Evolutionary conservation across 2,113 vertebrate species (phyloP).

Genomic region (Anthoscopus minutus): DNA sequence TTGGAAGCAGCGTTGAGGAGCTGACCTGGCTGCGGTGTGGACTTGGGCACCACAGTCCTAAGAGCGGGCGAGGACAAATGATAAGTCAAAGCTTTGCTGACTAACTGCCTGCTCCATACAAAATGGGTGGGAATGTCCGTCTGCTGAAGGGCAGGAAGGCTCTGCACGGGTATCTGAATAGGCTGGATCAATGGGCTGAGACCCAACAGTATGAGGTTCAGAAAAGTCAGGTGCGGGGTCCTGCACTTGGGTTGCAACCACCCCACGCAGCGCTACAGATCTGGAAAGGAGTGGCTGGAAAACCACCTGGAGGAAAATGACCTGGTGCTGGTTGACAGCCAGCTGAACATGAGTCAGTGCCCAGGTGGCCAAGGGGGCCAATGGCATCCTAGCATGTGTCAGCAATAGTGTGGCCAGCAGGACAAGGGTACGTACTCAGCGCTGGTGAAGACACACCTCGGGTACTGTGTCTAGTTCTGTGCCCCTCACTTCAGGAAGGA

Average conservation of each 20-base stretch:
- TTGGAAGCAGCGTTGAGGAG: background rate
- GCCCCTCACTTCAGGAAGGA: background rate
- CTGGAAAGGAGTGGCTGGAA: background rate
- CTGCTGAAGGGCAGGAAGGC: background rate
- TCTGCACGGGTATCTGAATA: background rate
- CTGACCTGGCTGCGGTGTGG: background rate
- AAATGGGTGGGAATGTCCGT: background rate
- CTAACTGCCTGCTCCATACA: background rate
- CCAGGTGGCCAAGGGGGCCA: background rate
- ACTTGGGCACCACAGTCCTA: background rate
- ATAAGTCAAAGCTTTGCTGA: background rate
- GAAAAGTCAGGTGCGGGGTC: background rate
- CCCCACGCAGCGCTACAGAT: background rate
- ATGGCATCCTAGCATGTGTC: background rate
- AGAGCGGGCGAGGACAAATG: background rate
- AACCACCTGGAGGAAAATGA: background rate
- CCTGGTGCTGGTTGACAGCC: background rate
- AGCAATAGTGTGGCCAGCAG: background rate
- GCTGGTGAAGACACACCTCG: accelerated
- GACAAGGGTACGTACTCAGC: background rate
- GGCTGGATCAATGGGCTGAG: background rate
- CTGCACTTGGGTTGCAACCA: background rate
- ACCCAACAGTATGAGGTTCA: background rate
- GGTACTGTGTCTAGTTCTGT: background rate
- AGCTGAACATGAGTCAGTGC: background rate